Base-by-base conservation (phyloP, 2,888 invertebrate genomes). In the Ophion slaviceki region DNA sequence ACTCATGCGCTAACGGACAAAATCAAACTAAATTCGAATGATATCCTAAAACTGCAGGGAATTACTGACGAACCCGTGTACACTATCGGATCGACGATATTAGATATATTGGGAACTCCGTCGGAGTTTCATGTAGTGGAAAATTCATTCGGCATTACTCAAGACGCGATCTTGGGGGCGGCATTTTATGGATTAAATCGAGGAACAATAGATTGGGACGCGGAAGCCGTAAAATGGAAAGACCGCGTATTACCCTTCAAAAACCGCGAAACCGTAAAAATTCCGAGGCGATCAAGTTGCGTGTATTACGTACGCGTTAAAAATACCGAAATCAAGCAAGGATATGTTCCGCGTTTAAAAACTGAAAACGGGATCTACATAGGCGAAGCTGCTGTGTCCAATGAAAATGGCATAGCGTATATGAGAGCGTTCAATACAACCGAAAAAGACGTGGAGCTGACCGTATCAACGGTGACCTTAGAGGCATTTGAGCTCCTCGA, bases 41-140 rank as follows among this genome's bases (percentile, higher is more conserved):
- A 82, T 20, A 64, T 82, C 6, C 24, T 82, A 11, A 64, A 59
- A 77, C 11, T 82, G 5, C 64, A 72, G 10, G 77, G 77, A 28
- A 83, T 78, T 14, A 53, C 74, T 1, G 82, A 78, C 0, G 24
- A 67, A 14, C 67, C 72, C 4, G 67, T 82, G 14, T 74, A 78
- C 10, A 79, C 83, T 2, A 57, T 61, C 57, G 74, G 79, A 11
- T 74, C 79, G 0, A 79, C 62, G 6, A 7, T 20, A 11, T 64
- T 78, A 7, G 67, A 61, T 28, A 72, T 82, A 28, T 36, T 66
- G 53, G 77, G 82, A 2, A 61, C 82, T 0, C 14, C 2, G 0
- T 70, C 61, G 1, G 64, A 82, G 17, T 82, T 82, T 76, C 81
- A 82, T 14, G 70, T 71, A 2, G 76, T 82, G 1, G 57, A 70